A percentile compares a stretch with the other conserved stretches of the same genome.
Evolutionary conservation across 2,888 invertebrate species (phyloP).

Genomic region (Branchellion lobata): DNA sequence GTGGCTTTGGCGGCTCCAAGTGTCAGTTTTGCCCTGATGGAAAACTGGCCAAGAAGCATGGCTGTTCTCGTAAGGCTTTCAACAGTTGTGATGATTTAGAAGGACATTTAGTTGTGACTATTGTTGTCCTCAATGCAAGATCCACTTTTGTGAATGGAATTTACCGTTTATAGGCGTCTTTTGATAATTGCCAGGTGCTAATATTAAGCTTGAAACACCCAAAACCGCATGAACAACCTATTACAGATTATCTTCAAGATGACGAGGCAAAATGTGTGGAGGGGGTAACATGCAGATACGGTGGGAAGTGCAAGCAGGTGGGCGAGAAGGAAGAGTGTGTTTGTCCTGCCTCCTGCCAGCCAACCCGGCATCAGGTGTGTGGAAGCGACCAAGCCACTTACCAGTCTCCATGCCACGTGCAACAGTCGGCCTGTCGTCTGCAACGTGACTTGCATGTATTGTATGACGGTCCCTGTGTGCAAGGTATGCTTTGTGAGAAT

Average conservation of each 20-base stretch:
- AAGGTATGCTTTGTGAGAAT: too few relatives aligned
- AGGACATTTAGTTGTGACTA: too few relatives aligned
- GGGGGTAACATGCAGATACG: slow-evolving; percentile 20
- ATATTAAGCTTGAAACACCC: too few relatives aligned
- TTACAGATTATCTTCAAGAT: too few relatives aligned
- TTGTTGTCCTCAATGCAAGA: too few relatives aligned
- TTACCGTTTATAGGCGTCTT: too few relatives aligned
- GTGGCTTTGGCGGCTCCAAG: slow-evolving; percentile 81
- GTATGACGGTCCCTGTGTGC: slow-evolving; percentile 60
- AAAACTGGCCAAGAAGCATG: slow-evolving; percentile 61
- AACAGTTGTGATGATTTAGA: background rate
- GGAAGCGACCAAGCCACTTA: slow-evolving; percentile 81
- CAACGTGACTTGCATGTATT: slow-evolving; percentile 78
- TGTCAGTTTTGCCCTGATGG: slow-evolving; percentile 70
- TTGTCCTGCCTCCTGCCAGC: slow-evolving; percentile 38
- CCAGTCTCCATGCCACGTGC: slow-evolving; percentile 77
- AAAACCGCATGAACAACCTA: too few relatives aligned
- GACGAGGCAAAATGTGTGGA: background rate
- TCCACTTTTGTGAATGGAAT: too few relatives aligned
- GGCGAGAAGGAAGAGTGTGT: slow-evolving; percentile 34
- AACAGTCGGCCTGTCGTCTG: slow-evolving; percentile 72
- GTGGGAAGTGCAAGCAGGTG: slow-evolving; percentile 24
- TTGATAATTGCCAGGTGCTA: too few relatives aligned
- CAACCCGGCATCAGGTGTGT: slow-evolving; percentile 73
- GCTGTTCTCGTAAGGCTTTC: background rate